Conservation (phyloP, 2,797 vertebrate genomes). For the Thalassophryne amazonica region DNA sequence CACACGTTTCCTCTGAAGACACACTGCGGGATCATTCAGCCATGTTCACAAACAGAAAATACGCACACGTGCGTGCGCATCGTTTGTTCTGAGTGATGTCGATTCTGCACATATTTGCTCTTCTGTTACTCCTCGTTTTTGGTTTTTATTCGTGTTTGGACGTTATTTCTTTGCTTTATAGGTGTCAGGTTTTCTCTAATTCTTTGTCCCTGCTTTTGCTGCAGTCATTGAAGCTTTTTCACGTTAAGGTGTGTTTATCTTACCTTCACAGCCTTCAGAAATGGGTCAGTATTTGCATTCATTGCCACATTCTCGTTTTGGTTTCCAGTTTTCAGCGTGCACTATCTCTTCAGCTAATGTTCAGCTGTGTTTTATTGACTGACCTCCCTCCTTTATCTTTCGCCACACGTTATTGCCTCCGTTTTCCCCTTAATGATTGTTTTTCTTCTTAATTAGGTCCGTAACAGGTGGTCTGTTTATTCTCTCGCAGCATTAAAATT, state of each 20-base stretch:
- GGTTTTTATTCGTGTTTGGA: slow-evolving; percentile 1
- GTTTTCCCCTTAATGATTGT: not conserved
- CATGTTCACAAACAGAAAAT: no score
- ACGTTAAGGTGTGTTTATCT: slow-evolving; percentile 28
- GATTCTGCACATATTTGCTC: not conserved
- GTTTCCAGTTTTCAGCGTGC: slow-evolving; percentile 18
- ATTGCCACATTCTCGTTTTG: slow-evolving; percentile 17
- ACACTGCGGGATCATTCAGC: no score
- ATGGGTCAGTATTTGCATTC: slow-evolving; percentile 54
- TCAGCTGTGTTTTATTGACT: slow-evolving; percentile 2
- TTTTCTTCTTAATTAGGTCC: slow-evolving; percentile 33
- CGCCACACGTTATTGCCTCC: not conserved
- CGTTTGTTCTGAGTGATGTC: not conserved
- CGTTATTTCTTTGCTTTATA: slow-evolving; percentile 9
- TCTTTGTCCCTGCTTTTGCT: not conserved
- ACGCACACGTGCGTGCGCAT: no score
- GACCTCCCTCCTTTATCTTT: slow-evolving; percentile 12
- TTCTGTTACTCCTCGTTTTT: not conserved
- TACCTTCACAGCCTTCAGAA: slow-evolving; percentile 25
- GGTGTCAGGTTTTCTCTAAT: not conserved
- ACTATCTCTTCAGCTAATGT: slow-evolving; percentile 4
- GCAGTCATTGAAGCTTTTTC: slow-evolving; percentile 3
- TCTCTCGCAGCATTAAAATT: slow-evolving; percentile 8
- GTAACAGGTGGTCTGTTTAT: slow-evolving; percentile 26
- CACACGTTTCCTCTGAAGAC: slow-evolving; percentile 2